A percentile compares a stretch with the other conserved stretches of the same genome.
These are phyloP conservation scores for Triplophysa dalaica DNA, from an alignment of 2,113 vertebrate genomes.

Conservation along the genomic window DNA sequence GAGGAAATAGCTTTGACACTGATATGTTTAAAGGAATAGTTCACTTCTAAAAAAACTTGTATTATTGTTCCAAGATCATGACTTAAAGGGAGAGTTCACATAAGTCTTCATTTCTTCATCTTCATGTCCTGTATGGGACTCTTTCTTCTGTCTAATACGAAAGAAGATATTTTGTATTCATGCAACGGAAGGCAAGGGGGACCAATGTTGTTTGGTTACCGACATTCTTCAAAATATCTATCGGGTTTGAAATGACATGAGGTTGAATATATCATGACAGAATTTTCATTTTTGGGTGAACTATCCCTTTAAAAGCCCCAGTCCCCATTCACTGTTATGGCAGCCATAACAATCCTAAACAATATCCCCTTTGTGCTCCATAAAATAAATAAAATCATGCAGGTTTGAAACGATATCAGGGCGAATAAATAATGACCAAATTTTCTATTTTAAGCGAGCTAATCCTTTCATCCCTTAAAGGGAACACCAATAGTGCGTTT, in stretches of 20 bases:
- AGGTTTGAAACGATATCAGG: not conserved
- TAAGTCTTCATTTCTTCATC: not conserved
- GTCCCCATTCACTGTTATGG: not conserved
- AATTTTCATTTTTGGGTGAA: no score
- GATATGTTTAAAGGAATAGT: constrained; percentile 68
- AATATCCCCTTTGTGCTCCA: not conserved
- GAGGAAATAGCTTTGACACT: constrained; percentile 79
- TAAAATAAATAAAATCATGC: not conserved
- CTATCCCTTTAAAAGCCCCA: not conserved
- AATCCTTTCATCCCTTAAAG: constrained; percentile 79
- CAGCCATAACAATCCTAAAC: not conserved
- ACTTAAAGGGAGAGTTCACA: not conserved
- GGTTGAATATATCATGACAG: no score
- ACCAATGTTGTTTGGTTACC: no score
- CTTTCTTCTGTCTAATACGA: not conserved
- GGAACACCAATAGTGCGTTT: constrained; percentile 83
- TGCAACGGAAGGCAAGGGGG: no score
- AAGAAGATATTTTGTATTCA: not conserved
- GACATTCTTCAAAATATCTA: no score
- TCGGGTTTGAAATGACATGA: no score
- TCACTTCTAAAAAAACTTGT: not conserved
- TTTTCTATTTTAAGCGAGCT: not conserved
- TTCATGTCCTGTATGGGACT: no score
- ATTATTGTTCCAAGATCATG: not conserved
- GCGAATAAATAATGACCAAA: not conserved